These are phyloP conservation scores for Diadegma fenestrale DNA, from an alignment of 2,888 invertebrate species.

Conservation along the genomic window DNA sequence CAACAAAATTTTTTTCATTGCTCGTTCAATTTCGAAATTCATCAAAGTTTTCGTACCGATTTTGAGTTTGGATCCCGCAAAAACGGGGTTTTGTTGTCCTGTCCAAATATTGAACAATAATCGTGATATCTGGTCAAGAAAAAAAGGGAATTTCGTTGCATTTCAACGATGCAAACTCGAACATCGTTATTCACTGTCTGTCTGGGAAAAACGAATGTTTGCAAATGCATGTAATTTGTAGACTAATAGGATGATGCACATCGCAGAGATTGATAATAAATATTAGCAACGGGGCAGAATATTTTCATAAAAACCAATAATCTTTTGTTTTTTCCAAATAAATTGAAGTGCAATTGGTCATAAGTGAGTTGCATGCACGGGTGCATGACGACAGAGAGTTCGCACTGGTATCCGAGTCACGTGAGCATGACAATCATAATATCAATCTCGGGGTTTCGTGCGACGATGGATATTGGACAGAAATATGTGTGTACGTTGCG, in stretches of 20 bases:
- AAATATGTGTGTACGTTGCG: slow-evolving; percentile 14
- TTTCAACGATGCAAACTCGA: no score
- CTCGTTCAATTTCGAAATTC: no score
- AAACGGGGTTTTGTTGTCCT: no score
- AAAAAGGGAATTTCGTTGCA: no score
- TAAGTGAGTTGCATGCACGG: background rate
- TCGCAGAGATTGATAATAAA: background rate
- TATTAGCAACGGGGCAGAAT: background rate
- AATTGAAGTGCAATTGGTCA: slow-evolving; percentile 14
- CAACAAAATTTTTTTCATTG: no score
- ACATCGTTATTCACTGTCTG: background rate
- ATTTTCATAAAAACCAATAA: background rate
- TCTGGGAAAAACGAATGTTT: background rate
- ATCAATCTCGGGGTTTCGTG: slow-evolving; percentile 42
- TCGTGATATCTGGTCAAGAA: no score
- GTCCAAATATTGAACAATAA: no score
- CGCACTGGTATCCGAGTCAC: slow-evolving; percentile 10
- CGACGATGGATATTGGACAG: slow-evolving; percentile 39
- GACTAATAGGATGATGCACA: background rate
- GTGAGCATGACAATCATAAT: slow-evolving; percentile 40
- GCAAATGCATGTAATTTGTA: background rate
- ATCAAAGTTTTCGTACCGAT: no score
- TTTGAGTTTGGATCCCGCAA: no score
- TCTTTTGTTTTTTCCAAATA: slow-evolving; percentile 11
- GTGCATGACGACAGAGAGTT: background rate